Percentiles rank a stretch among this genome's conserved stretches.
These are phyloP conservation scores for Trematomus bernacchii DNA, from an alignment of 2,797 vertebrate species.

Conservation along the genomic window DNA sequence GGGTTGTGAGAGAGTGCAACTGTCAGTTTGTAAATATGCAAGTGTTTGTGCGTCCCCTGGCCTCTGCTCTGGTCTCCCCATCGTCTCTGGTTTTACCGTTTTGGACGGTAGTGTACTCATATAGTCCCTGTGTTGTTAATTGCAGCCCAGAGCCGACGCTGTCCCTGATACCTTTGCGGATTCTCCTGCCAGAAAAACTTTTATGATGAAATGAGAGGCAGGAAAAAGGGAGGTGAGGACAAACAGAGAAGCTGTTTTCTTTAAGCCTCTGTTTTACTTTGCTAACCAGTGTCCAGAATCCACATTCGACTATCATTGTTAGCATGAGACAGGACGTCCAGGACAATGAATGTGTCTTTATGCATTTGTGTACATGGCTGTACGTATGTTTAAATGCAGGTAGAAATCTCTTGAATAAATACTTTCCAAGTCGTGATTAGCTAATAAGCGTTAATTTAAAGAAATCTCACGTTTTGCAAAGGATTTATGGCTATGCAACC, in stretches of 20 bases:
- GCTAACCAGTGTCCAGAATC: conserved; percentile 75
- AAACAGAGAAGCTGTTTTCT: conserved; percentile 79
- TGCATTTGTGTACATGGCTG: conserved; percentile 33
- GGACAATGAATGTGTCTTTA: conserved; percentile 42
- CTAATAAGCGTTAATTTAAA: conserved; percentile 45
- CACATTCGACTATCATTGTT: conserved; percentile 78
- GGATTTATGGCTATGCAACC: conserved; percentile 87
- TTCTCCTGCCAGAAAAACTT: conserved; percentile 80
- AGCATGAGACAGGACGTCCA: conserved; percentile 54
- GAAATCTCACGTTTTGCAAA: conserved; percentile 77
- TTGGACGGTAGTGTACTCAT: conserved; percentile 73
- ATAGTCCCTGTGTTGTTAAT: conserved; percentile 79
- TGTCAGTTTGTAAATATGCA: conserved; percentile 68
- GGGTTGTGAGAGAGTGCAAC: conserved; percentile 46
- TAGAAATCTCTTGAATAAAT: conserved; percentile 13
- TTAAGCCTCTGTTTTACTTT: conserved; percentile 78
- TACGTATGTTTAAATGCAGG: conserved; percentile 42
- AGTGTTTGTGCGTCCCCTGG: conserved; percentile 65
- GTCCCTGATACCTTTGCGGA: conserved; percentile 73
- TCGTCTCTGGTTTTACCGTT: conserved; percentile 74
- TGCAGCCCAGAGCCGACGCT: conserved; percentile 71
- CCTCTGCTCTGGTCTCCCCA: conserved; percentile 81
- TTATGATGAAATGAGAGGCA: conserved; percentile 83
- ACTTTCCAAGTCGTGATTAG: conserved; percentile 3
- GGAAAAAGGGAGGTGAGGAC: conserved; percentile 79